Evolutionary conservation across 2,888 invertebrate genomes (phyloP).

Genomic region (Euphydryas editha): DNA sequence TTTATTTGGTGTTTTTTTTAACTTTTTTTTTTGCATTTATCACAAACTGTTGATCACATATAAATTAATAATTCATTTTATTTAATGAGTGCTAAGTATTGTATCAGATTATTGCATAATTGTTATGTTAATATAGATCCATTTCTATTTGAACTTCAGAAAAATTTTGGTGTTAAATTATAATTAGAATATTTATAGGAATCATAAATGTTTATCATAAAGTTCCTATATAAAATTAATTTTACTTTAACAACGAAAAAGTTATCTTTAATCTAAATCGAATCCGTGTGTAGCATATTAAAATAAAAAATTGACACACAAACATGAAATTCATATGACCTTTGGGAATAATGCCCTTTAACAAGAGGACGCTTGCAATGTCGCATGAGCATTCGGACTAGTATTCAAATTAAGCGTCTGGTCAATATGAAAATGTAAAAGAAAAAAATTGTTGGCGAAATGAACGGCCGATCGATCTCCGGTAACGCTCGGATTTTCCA

Average conservation of each 20-base stretch:
- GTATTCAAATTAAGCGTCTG: slow-evolving; percentile 57
- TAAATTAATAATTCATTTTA: neutral
- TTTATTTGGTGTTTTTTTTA: too few species aligned
- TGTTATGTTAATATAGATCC: too few species aligned
- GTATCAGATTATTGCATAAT: neutral
- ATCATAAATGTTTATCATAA: too few species aligned
- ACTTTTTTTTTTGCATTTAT: slow-evolving; percentile 59
- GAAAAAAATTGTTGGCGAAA: slow-evolving; percentile 67
- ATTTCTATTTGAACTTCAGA: too few species aligned
- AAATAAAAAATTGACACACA: slow-evolving; percentile 20
- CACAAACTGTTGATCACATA: slow-evolving; percentile 14
- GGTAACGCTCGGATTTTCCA: slow-evolving; percentile 81
- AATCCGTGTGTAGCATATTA: neutral
- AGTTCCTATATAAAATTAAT: too few species aligned
- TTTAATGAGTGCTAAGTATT: neutral
- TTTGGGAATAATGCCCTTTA: slow-evolving; percentile 46
- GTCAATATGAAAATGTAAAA: slow-evolving; percentile 74
- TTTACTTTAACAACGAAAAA: too few species aligned
- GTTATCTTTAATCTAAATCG: neutral
- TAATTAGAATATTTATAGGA: too few species aligned
- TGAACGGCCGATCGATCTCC: slow-evolving; percentile 81
- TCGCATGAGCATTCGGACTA: slow-evolving; percentile 53
- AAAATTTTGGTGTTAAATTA: too few species aligned
- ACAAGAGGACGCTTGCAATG: slow-evolving; percentile 53
- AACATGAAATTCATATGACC: slow-evolving; percentile 45